phyloP scores from a whole-genome alignment of 2,113 vertebrate species.

The Leptobrachium leishanense region DNA sequence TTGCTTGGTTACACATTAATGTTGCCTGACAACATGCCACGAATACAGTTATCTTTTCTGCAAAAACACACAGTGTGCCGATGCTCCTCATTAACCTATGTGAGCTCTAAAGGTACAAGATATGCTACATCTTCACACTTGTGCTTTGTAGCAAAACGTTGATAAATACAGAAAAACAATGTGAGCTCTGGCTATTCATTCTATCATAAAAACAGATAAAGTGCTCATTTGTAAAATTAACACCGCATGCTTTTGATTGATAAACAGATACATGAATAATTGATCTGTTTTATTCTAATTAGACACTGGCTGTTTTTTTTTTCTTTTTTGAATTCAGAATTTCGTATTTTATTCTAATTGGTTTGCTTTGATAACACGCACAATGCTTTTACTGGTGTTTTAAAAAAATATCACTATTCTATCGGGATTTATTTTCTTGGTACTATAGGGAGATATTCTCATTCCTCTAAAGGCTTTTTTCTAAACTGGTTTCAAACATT shows the following conservation, averaged over 20 bases:
- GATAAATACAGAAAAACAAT: background rate
- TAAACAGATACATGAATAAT: no score
- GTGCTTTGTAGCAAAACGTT: background rate
- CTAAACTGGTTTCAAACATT: background rate
- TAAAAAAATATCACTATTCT: background rate
- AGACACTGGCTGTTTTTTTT: no score
- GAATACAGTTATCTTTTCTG: conserved; percentile 21
- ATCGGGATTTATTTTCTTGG: background rate
- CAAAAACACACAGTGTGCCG: conserved; percentile 9
- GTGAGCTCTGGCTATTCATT: background rate
- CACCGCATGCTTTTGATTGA: no score
- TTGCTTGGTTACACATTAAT: conserved; percentile 39
- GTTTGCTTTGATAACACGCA: no score
- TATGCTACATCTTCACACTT: background rate
- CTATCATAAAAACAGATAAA: no score
- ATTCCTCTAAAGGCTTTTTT: background rate
- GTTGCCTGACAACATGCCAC: conserved; percentile 32
- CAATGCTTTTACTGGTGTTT: background rate
- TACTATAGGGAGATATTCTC: background rate
- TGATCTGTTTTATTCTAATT: no score
- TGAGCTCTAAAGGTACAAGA: background rate
- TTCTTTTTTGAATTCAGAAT: no score
- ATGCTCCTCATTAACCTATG: background rate
- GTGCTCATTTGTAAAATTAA: no score
- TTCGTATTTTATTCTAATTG: no score